Percentiles rank a stretch among this genome's conserved stretches.
These are phyloP conservation scores for sheep (Ovis aries) DNA, from an alignment of 2,113 vertebrate species.

Conservation along the genomic window ARS-UI_Ramb_v3.0 NC_056054.1:163989501-163990000, in stretches of 20 bases:
- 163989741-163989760: neutral
- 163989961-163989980: constrained; percentile 66
- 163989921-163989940: neutral
- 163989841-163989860: neutral
- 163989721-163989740: neutral
- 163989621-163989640: neutral
- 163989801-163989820: neutral
- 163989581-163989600: neutral
- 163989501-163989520: neutral
- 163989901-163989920: neutral
- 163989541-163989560: neutral
- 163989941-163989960: constrained; percentile 57
- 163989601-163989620: neutral
- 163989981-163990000: constrained; percentile 60
- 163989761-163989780: neutral
- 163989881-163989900: neutral
- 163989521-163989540: neutral
- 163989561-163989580: neutral
- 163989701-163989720: neutral
- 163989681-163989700: neutral
- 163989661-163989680: neutral
- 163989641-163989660: neutral
- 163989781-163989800: neutral
- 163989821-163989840: neutral
- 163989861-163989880: neutral